Evolutionary conservation across 2,797 vertebrate species (phyloP).

Genomic region (Diplodus sargus): DNA sequence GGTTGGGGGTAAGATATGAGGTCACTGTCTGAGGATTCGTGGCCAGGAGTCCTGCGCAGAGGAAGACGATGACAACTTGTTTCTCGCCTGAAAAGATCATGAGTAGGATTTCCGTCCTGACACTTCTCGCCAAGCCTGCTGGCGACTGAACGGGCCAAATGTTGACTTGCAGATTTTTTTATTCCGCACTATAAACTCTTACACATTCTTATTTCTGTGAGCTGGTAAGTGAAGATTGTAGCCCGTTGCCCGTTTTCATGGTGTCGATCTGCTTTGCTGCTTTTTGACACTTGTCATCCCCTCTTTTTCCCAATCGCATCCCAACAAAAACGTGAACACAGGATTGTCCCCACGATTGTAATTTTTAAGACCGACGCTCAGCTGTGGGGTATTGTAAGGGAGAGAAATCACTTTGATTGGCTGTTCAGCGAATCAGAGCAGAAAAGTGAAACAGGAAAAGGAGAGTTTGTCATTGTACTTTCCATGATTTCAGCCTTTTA

Average conservation of each 20-base stretch:
- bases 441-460: too few species aligned
- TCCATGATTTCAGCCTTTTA: too few species aligned
- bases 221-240: constrained; percentile 19
- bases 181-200: constrained; percentile 17
- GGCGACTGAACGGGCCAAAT: constrained; percentile 1
- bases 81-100: constrained; percentile 29
- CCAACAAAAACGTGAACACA: not conserved
- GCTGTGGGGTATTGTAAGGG: too few species aligned
- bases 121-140: constrained; percentile 1
- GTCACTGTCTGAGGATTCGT: constrained; percentile 72
- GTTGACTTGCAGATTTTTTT: constrained; percentile 4
- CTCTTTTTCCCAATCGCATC: not conserved
- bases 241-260: not conserved
- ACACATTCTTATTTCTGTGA: constrained; percentile 19
- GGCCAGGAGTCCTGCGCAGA: constrained; percentile 57
- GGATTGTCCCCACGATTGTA: too few species aligned
- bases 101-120: constrained; percentile 24
- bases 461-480: too few species aligned
- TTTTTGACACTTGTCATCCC: not conserved
- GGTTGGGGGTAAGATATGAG: constrained; percentile 56
- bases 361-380: too few species aligned
- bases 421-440: too few species aligned
- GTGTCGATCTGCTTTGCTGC: constrained; percentile 10
- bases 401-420: too few species aligned
- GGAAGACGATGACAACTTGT: constrained; percentile 45